A percentile compares a stretch with the other conserved stretches of the same genome.
phyloP scores from a whole-genome alignment of 35 echinoderm and acorn worm species.

The Lytechinus variegatus region DNA sequence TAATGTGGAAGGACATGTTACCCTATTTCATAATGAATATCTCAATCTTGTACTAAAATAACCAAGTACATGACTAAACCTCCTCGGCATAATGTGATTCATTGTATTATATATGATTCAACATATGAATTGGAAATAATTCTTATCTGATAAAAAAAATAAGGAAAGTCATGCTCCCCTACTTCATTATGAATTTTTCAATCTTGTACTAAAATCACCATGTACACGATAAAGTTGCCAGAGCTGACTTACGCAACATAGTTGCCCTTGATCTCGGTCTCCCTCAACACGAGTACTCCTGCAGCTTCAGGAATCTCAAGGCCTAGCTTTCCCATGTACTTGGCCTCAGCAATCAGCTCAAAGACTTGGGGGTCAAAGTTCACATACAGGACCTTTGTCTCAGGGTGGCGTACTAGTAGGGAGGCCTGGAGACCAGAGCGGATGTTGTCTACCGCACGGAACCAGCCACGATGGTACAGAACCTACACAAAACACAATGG shows the following conservation, averaged over 20 bases:
- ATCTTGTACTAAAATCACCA: too few relatives aligned
- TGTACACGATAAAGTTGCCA: neutral
- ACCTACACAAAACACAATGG: slow-evolving; percentile 55
- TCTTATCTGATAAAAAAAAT: too few relatives aligned
- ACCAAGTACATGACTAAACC: too few relatives aligned
- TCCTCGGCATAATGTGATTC: too few relatives aligned
- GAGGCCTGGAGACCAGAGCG: slow-evolving; percentile 92
- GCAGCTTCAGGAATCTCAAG: slow-evolving; percentile 91
- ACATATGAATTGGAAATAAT: too few relatives aligned
- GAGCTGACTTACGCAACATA: slow-evolving; percentile 74
- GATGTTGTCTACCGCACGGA: slow-evolving; percentile 89
- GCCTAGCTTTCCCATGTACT: slow-evolving; percentile 92
- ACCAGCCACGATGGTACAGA: slow-evolving; percentile 91
- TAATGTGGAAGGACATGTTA: too few relatives aligned
- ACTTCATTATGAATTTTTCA: too few relatives aligned
- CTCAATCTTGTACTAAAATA: too few relatives aligned
- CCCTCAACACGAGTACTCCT: slow-evolving; percentile 79
- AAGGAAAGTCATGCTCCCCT: too few relatives aligned
- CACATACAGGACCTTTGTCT: slow-evolving; percentile 98
- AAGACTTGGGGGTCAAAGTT: slow-evolving; percentile 99
- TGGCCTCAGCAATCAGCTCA: slow-evolving; percentile 97
- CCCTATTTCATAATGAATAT: too few relatives aligned
- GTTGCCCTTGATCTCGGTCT: slow-evolving; percentile 80
- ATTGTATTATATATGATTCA: too few relatives aligned
- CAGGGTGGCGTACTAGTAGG: slow-evolving; percentile 89